Base-by-base conservation (phyloP, 2,113 vertebrate species). In the Syrrhaptes paradoxus region DNA sequence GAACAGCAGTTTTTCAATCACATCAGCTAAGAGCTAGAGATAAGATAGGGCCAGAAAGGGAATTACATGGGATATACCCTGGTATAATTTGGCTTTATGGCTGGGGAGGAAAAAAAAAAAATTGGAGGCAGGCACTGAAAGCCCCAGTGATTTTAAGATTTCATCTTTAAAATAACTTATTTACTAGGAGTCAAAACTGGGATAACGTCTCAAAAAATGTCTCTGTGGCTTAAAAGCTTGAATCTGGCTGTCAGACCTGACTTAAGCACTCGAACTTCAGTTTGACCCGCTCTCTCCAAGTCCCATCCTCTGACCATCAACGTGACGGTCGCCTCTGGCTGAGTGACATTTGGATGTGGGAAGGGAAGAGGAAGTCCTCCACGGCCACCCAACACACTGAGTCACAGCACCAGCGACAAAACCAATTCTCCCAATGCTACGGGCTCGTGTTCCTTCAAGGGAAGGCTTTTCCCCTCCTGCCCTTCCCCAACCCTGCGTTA, bases 1-100 rank as follows among this genome's bases (percentile, higher is more conserved):
- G 83, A 95, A 67, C 13, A 18, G 55, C 72, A 87, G 92, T 80
- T 96, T 93, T 95, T 93, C 96, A 94, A 96, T 92, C 92, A 88
- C 83, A 88, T 93, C 88, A 86, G 88, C 79, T 66, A 85, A 96
- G 78, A 94, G 82, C 59, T 52, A 81, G 51, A 92, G 88, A 95
- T 92, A 94, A 97, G 88, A 80, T 7, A 92, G 77, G 67, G 85
- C 49, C 82, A 92, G 79, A 43, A 74, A 89, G 52, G 79, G 95
- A 95, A 96, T 97, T 95, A 95, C 72, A 70, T 32, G 63, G 88
- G 86, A 94, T 96, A 94, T 66, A 90, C 83, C 43, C 55, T 45
- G 54, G 6, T 83, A 92, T 88, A 90, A 96, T 80, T 84, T 86
- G 68, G 88, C 70, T 86, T 93, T 87, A 59, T 65, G 71, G 71